These are phyloP conservation scores for Acanthopagrus latus DNA, from an alignment of 2,797 vertebrate species.

Conservation along the genomic window DNA sequence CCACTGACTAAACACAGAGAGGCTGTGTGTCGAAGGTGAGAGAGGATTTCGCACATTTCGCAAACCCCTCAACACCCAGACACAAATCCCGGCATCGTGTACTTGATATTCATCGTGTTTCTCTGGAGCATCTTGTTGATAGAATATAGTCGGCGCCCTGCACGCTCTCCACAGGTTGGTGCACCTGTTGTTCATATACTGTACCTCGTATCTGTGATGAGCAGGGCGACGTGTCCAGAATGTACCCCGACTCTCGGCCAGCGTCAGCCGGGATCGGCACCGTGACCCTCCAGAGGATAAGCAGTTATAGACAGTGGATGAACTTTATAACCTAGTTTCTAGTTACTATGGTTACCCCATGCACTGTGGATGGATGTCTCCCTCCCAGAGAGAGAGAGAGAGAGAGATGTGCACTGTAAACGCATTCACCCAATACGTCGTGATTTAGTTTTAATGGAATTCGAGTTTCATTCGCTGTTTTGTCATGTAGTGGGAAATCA, in stretches of 20 bases:
- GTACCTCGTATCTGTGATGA: constrained; percentile 46
- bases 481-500: not conserved
- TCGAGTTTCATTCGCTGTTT: constrained; percentile 18
- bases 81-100: not conserved
- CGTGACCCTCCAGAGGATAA: too few relatives aligned
- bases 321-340: constrained; percentile 69
- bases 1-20: not conserved
- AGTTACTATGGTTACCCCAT: constrained; percentile 74
- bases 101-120: not conserved
- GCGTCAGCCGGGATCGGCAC: too few relatives aligned
- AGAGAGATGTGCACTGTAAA: not conserved
- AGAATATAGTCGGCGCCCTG: constrained; percentile 6
- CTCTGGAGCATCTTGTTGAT: constrained; percentile 16
- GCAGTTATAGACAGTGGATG: too few relatives aligned
- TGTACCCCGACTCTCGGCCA: too few relatives aligned
- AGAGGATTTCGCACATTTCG: not conserved
- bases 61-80: not conserved
- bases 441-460: constrained; percentile 31
- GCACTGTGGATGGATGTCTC: constrained; percentile 37
- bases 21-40: not conserved
- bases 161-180: constrained; percentile 2
- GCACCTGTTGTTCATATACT: constrained; percentile 65
- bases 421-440: constrained; percentile 18
- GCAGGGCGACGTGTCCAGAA: too few relatives aligned
- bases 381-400: constrained; percentile 8